Conservation (phyloP, 2,888 invertebrate genomes). For the Allolobophora icterica region DNA sequence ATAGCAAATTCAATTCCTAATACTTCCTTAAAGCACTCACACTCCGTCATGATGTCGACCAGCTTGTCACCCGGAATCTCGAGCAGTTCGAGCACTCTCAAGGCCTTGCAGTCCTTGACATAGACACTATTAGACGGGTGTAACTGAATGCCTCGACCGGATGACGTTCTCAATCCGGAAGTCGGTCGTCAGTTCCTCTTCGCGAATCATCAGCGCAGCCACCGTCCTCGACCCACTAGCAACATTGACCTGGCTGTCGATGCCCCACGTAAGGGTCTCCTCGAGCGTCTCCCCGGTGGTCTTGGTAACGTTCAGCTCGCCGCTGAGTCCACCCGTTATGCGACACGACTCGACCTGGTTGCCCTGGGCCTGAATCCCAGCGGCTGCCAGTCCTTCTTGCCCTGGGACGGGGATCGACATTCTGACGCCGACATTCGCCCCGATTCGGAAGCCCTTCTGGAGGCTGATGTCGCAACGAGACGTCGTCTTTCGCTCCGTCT, state of each 20-base stretch:
- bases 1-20: too few relatives aligned
- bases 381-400: not conserved
- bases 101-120: slow-evolving; percentile 37
- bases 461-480: slow-evolving; percentile 37
- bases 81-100: slow-evolving; percentile 33
- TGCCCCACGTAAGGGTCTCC: slow-evolving; percentile 40
- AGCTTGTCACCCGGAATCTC: slow-evolving; percentile 37
- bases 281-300: slow-evolving; percentile 40
- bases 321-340: slow-evolving; percentile 43
- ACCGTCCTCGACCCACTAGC: slow-evolving; percentile 32
- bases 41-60: slow-evolving; percentile 34
- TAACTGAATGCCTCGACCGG: slow-evolving; percentile 30
- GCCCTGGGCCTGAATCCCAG: not conserved
- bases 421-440: slow-evolving; percentile 32
- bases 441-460: slow-evolving; percentile 38
- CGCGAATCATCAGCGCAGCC: slow-evolving; percentile 39
- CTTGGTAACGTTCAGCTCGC: slow-evolving; percentile 40
- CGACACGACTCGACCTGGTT: slow-evolving; percentile 33
- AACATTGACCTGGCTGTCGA: slow-evolving; percentile 41
- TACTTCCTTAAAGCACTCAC: slow-evolving; percentile 30
- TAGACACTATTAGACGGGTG: slow-evolving; percentile 41
- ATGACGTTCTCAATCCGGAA: slow-evolving; percentile 34
- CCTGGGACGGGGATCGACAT: slow-evolving; percentile 36
- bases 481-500: slow-evolving; percentile 41
- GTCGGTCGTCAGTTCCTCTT: slow-evolving; percentile 43